These are phyloP conservation scores for Ictidomys tridecemlineatus DNA, from an alignment of 2,113 vertebrate genomes.

Conservation along the genomic window DNA sequence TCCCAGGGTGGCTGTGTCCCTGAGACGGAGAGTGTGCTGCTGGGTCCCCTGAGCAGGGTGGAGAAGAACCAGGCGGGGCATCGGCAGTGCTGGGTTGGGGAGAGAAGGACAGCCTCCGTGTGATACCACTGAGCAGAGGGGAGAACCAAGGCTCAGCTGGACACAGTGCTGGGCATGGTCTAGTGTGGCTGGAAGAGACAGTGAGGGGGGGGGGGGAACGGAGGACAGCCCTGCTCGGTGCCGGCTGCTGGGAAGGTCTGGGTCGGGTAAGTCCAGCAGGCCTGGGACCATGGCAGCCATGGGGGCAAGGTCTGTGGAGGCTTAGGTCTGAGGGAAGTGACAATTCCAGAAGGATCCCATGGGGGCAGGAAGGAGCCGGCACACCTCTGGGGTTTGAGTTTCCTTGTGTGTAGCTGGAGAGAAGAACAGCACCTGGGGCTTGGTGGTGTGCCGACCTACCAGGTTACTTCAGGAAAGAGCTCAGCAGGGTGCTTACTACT, in stretches of 20 bases:
- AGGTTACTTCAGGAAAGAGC: rapidly evolving
- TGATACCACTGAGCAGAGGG: too few species aligned
- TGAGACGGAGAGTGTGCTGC: rapidly evolving
- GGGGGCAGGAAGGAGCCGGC: not conserved
- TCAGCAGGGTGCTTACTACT: rapidly evolving
- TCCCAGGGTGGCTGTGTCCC: not conserved
- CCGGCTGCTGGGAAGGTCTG: not conserved
- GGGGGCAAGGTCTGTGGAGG: not conserved
- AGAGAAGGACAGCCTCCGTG: not conserved
- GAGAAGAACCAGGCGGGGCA: rapidly evolving
- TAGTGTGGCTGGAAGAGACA: not conserved
- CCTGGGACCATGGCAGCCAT: rapidly evolving
- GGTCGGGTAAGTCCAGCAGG: not conserved
- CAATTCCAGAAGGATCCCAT: not conserved
- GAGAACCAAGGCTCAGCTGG: not conserved
- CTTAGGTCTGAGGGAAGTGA: not conserved
- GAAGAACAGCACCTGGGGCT: rapidly evolving
- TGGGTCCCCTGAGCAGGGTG: not conserved
- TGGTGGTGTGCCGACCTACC: not conserved
- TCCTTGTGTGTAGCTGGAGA: rapidly evolving
- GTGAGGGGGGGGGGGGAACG: not conserved
- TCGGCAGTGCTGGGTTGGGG: rapidly evolving
- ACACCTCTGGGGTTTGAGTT: rapidly evolving
- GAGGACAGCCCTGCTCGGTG: rapidly evolving
- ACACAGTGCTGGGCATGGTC: not conserved